phyloP scores from a whole-genome alignment of 2,797 vertebrate species.

The Leucoraja ocellata region DNA sequence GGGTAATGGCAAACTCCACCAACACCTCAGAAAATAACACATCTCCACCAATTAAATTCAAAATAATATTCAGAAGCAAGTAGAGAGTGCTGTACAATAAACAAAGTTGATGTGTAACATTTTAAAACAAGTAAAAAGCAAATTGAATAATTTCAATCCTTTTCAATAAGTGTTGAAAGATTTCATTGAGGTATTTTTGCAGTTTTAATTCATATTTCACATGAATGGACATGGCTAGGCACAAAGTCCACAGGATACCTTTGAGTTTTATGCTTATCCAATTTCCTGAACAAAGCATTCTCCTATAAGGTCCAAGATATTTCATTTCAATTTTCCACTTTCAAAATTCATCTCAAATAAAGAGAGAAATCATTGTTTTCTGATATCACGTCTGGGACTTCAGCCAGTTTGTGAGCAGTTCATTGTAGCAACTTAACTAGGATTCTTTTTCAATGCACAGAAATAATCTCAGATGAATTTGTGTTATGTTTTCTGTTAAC shows the following conservation, averaged over 20 bases:
- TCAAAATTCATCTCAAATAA: neutral
- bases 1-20: neutral
- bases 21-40: constrained; percentile 16
- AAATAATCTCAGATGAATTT: neutral
- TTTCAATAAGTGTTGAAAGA: neutral
- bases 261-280: neutral
- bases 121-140: neutral
- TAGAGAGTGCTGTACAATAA: neutral
- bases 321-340: neutral
- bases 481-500: neutral
- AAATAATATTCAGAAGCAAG: neutral
- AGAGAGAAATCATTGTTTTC: neutral
- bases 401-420: neutral
- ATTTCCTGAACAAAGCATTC: no score
- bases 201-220: neutral
- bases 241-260: neutral
- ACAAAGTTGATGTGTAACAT: neutral
- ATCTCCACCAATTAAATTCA: neutral
- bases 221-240: neutral
- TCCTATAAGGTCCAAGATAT: neutral
- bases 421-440: neutral
- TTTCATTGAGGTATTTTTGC: neutral
- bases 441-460: neutral
- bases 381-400: neutral
- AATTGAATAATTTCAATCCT: neutral